A percentile compares a stretch with the other conserved stretches of the same genome.
phyloP scores from a whole-genome alignment of 2,113 vertebrate species.

The Colius striatus region DNA sequence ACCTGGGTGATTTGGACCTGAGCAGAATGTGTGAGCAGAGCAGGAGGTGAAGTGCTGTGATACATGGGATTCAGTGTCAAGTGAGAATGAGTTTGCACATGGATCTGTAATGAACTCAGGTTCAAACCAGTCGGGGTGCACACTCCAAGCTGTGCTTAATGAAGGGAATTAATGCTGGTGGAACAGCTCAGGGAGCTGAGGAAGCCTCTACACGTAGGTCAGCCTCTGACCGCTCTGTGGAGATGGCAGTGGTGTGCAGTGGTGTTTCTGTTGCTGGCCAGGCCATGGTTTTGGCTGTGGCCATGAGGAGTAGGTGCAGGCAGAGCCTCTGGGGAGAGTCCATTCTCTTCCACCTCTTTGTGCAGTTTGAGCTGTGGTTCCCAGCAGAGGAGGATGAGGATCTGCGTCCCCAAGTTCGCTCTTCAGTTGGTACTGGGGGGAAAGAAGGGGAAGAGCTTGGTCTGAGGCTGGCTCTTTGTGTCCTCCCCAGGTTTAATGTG shows the following conservation, averaged over 20 bases:
- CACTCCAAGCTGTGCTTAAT: background rate
- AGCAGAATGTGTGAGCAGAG: background rate
- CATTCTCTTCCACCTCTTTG: fast-evolving
- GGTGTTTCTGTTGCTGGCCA: background rate
- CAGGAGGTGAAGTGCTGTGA: background rate
- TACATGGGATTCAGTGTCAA: background rate
- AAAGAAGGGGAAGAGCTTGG: background rate
- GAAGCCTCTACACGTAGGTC: background rate
- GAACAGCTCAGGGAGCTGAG: background rate
- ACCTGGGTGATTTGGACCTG: background rate
- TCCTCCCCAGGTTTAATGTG: background rate
- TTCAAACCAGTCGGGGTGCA: background rate
- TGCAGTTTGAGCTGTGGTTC: background rate
- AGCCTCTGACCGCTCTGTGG: fast-evolving
- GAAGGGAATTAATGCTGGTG: background rate
- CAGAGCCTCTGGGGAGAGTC: background rate
- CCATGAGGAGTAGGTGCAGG: background rate
- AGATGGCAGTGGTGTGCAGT: background rate
- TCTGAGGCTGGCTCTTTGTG: background rate
- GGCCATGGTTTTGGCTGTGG: fast-evolving
- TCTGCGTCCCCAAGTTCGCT: background rate
- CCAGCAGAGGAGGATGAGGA: background rate
- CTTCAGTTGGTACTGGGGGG: fast-evolving
- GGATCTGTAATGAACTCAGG: background rate
- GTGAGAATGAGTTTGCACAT: background rate